Percentiles rank a stretch among this genome's conserved stretches.
Conservation (phyloP, 2,113 vertebrate species). For the Suncus etruscus region DNA sequence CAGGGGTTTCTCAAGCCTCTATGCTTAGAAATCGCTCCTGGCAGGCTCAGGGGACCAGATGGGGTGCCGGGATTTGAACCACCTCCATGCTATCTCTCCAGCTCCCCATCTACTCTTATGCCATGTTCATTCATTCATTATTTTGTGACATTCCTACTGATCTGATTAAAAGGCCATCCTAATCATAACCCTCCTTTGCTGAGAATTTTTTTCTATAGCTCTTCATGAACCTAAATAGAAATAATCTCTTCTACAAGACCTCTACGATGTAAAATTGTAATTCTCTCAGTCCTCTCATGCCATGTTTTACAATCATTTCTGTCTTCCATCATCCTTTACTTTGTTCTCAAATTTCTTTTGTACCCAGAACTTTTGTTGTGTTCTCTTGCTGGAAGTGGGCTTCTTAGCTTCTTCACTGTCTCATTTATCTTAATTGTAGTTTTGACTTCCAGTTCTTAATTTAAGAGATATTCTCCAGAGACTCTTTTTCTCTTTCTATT, state of each 20-base stretch:
- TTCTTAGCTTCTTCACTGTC: background rate
- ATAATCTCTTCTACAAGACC: background rate
- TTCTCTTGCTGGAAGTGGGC: background rate
- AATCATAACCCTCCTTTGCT: background rate
- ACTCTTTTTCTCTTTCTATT: background rate
- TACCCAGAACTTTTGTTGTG: background rate
- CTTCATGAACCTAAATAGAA: no score
- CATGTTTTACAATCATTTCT: background rate
- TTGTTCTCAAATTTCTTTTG: background rate
- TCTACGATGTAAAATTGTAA: background rate
- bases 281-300: background rate
- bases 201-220: background rate
- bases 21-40: no score
- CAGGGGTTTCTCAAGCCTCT: no score
- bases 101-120: background rate
- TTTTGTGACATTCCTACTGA: background rate
- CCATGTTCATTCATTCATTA: background rate
- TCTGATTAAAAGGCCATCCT: background rate
- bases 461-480: background rate
- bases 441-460: background rate
- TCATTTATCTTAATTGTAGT: background rate
- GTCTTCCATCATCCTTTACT: background rate
- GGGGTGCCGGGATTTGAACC: no score
- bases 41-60: no score
- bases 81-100: no score